Conservation (phyloP, 2,113 vertebrate species). For the Sebastes schlegelii region DNA sequence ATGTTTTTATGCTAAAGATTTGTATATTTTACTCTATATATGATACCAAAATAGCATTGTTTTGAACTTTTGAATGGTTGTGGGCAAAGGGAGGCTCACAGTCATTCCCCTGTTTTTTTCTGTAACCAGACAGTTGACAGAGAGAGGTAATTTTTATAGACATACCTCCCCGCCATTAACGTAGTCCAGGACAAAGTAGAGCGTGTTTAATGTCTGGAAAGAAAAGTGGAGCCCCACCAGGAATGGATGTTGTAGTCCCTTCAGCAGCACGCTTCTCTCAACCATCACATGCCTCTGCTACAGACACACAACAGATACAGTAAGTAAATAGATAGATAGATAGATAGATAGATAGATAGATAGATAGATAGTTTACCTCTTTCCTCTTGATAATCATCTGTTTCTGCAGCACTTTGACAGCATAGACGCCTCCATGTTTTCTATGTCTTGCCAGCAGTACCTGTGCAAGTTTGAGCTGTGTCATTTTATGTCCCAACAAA, state of each 20-base stretch:
- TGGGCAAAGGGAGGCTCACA: neutral
- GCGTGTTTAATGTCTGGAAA: constrained; percentile 84
- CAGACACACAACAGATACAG: constrained; percentile 30
- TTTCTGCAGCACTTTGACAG: constrained; percentile 85
- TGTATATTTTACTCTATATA: neutral
- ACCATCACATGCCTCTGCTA: constrained; percentile 85
- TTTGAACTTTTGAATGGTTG: neutral
- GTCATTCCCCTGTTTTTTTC: neutral
- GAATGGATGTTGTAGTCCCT: constrained; percentile 85
- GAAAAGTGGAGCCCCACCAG: constrained; percentile 87
- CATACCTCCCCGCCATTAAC: constrained; percentile 86
- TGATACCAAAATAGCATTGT: neutral
- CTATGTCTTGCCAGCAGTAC: constrained; percentile 84
- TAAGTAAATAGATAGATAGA: neutral
- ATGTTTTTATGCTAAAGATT: neutral
- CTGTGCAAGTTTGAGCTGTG: constrained; percentile 53
- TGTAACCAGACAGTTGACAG: too few relatives aligned
- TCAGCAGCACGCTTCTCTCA: constrained; percentile 85
- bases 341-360: neutral
- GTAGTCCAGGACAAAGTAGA: constrained; percentile 87
- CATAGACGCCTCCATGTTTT: constrained; percentile 78
- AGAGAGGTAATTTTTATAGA: neutral
- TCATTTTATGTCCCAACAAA: neutral
- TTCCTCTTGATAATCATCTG: constrained; percentile 81
- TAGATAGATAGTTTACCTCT: constrained; percentile 70